These are phyloP conservation scores for Zapus hudsonius DNA, from an alignment of 2,113 vertebrate species.

Conservation along the genomic window DNA sequence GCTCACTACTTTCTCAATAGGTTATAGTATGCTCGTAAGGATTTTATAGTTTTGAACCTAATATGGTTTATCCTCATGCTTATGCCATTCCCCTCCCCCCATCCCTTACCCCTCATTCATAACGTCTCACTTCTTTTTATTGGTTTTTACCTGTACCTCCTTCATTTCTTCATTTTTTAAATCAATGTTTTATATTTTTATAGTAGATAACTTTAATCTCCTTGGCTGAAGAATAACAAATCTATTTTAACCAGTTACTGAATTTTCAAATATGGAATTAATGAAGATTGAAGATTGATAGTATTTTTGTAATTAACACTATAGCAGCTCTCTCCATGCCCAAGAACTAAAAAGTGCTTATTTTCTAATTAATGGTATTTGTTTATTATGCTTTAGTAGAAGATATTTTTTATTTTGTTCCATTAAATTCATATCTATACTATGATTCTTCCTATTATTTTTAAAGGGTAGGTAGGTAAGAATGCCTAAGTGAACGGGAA, in stretches of 20 bases:
- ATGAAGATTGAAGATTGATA: not conserved
- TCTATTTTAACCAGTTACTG: not conserved
- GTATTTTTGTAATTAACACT: not conserved
- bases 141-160: no score
- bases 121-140: no score
- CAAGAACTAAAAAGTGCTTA: not conserved
- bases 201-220: not conserved
- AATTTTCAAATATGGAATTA: not conserved
- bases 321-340: not conserved
- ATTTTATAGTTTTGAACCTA: no score
- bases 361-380: not conserved
- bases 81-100: no score
- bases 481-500: conserved; percentile 21
- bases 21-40: no score
- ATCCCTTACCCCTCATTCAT: no score
- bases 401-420: conserved; percentile 4
- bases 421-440: not conserved
- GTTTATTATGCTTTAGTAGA: not conserved
- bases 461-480: not conserved
- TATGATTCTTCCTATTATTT: not conserved
- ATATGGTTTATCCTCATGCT: no score
- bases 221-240: not conserved
- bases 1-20: no score
- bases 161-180: not conserved
- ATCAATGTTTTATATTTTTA: not conserved